These are phyloP conservation scores for Choloepus didactylus DNA, from an alignment of 2,797 vertebrate genomes.

Conservation along the genomic window DNA sequence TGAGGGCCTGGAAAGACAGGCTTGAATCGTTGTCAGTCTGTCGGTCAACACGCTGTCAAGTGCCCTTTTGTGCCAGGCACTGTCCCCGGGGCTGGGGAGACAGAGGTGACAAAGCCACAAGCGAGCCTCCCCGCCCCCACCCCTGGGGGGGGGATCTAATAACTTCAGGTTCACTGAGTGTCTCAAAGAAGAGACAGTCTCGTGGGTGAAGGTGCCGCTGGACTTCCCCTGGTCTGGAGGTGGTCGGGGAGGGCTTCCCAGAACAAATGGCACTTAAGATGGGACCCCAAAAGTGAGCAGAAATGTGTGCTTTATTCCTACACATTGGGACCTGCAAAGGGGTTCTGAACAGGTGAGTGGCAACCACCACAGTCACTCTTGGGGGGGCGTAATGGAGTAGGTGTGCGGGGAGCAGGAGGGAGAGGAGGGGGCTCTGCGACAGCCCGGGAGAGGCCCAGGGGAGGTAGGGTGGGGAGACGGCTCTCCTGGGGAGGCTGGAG, in stretches of 20 bases:
- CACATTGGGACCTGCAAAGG: background rate
- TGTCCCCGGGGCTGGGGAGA: background rate
- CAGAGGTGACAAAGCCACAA: background rate
- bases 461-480: background rate
- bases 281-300: background rate
- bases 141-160: background rate
- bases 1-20: background rate
- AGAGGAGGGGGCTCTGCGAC: background rate
- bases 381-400: background rate
- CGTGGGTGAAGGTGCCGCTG: background rate
- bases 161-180: background rate
- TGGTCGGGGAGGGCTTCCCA: background rate
- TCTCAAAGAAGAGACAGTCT: background rate
- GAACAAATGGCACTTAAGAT: background rate
- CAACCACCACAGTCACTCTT: background rate
- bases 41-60: fast-evolving
- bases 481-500: background rate
- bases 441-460: too few species aligned
- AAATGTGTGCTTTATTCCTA: constrained; percentile 13
- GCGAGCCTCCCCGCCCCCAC: background rate
- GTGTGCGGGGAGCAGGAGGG: background rate
- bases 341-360: background rate
- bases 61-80: background rate
- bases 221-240: background rate
- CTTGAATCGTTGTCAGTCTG: background rate